Evolutionary conservation across 2,888 invertebrate genomes (phyloP).

Genomic region (Halocaridina rubra): DNA sequence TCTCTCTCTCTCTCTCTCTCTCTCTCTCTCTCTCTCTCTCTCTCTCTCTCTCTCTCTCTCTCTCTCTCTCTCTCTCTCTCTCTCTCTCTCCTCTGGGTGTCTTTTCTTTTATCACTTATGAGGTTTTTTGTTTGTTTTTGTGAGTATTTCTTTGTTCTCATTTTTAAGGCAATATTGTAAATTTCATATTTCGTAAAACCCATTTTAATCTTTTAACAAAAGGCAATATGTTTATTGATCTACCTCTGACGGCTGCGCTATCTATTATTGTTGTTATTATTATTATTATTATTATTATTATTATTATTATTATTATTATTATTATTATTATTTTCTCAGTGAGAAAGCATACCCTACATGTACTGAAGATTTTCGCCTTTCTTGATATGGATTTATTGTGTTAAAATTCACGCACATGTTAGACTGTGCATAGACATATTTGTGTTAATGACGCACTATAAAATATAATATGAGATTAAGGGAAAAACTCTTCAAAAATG

Average conservation of each 20-base stretch:
- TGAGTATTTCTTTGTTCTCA: no score
- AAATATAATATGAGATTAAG: background rate
- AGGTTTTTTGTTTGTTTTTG: background rate
- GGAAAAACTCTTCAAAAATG: background rate
- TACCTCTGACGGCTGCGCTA: no score
- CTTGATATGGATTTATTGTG: no score
- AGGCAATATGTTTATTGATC: no score
- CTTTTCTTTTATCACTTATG: background rate
- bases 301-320: background rate
- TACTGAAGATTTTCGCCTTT: no score
- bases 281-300: background rate
- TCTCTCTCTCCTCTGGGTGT: background rate
- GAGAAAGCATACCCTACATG: no score
- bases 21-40: background rate
- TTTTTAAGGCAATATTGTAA: no score
- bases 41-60: background rate
- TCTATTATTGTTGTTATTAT: background rate
- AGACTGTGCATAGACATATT: no score
- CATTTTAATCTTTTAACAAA: no score
- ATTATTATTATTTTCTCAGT: background rate
- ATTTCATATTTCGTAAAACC: no score
- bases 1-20: background rate
- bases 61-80: background rate
- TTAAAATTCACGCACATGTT: no score
- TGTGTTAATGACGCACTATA: no score